Evolutionary conservation across 2,113 vertebrate genomes (phyloP), one percentile per base, ranked within the genome.

Genomic region (Cyprinodon brontotheroides): DNA sequence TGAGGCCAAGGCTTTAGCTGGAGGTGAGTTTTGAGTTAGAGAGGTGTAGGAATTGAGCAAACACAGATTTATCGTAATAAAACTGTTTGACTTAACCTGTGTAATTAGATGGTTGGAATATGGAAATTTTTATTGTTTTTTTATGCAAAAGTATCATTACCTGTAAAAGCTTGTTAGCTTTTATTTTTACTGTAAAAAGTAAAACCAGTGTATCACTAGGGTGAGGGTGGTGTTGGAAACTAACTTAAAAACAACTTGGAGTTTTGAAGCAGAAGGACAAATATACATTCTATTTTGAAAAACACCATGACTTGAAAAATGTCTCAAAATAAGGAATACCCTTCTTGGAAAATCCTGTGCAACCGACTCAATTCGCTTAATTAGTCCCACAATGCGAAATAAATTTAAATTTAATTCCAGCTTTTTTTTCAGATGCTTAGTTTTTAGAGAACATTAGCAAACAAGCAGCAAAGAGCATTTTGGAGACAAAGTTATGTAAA

Each of bases 21-120:
- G 74, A 86, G 64, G 73, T 83, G 80, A 79, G 47, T 59, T 83
- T 66, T 40, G 60, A 39, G 60, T 63, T 47, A 41, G 14, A 82
- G 38, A 78, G 72, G 38, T 68, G 77, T 17, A 68, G 36, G 1
- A 83, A 71, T 79, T 50, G 79, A 76, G 17, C 41, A 72, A 50
- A 75, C 63, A 65, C 10, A 47, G 29, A 76, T 43, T 75, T 47
- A 61, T 11, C 29, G 17, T 38, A 36, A 41, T 48, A 61, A 47
- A 73, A 60, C 10, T 43, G 53, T 66, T 47, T 43, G 15, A 47
- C 20, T 36, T 43, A 10, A 47, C 41, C n/a, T 66, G 41, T 11
- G 8, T 14, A 47, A 66, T 41, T 17, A 43, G 17, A 53, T 17
- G 20, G 50, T 2, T 17, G 8, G 14, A 17, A 53, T 53, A 17